Evolutionary conservation across 2,113 vertebrate species (phyloP).

Genomic region (Nannobrachium achirus): DNA sequence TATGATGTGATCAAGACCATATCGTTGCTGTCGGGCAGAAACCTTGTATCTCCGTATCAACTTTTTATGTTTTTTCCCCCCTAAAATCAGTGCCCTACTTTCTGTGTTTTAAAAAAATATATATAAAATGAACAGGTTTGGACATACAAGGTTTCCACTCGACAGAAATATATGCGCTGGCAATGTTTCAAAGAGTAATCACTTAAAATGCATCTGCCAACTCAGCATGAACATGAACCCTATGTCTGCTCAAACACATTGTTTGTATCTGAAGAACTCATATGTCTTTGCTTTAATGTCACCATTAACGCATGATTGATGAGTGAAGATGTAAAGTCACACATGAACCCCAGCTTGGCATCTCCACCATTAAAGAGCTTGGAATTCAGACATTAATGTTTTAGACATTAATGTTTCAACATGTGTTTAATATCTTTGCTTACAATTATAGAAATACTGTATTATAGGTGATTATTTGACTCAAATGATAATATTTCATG

Average conservation of each 20-base stretch:
- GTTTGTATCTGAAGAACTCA: slow-evolving; percentile 52
- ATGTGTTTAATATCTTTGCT: slow-evolving; percentile 46
- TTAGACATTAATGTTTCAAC: slow-evolving; percentile 41
- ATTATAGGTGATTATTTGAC: too few species aligned
- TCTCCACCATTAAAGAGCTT: slow-evolving; percentile 48
- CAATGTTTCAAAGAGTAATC: slow-evolving; percentile 60
- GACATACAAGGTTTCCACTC: too few species aligned
- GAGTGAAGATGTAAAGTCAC: slow-evolving; percentile 49
- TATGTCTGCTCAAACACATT: slow-evolving; percentile 64
- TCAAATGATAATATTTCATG: too few species aligned
- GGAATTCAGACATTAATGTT: slow-evolving; percentile 42
- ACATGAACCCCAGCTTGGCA: slow-evolving; percentile 52
- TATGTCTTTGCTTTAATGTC: slow-evolving; percentile 65
- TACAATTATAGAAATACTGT: slow-evolving; percentile 22
- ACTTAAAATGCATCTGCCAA: slow-evolving; percentile 53
- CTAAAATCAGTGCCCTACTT: too few species aligned
- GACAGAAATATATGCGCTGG: slow-evolving; percentile 35
- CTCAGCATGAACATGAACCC: slow-evolving; percentile 47
- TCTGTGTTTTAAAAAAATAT: too few species aligned
- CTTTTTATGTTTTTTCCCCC: too few species aligned
- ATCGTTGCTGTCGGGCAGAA: neutral
- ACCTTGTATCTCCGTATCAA: too few species aligned
- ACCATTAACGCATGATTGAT: slow-evolving; percentile 57
- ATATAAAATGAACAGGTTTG: too few species aligned
- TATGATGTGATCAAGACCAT: slow-evolving; percentile 35